Percentiles rank a stretch among this genome's conserved stretches.
These are phyloP conservation scores for Geotrupes spiniger DNA, from an alignment of 2,888 invertebrate genomes.

Conservation along the genomic window DNA sequence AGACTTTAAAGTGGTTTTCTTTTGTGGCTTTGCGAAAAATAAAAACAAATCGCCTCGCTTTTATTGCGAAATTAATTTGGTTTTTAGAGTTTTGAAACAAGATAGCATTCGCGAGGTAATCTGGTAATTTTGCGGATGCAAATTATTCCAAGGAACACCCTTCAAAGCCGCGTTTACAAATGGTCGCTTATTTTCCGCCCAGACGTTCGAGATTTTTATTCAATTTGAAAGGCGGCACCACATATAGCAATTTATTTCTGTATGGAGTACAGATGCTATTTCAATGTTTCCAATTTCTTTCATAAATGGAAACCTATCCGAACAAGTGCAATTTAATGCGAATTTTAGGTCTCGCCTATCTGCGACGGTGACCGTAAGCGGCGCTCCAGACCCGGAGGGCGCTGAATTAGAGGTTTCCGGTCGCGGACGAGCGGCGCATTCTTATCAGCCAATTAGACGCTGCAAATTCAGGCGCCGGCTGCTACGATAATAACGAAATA, in stretches of 20 bases:
- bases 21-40: no score
- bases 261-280: constrained; percentile 15
- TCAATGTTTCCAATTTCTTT: constrained; percentile 28
- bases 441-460: constrained; percentile 47
- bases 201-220: no score
- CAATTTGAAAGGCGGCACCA: background rate
- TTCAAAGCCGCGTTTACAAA: background rate
- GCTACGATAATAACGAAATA: constrained; percentile 22
- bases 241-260: constrained; percentile 11
- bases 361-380: constrained; percentile 17
- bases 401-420: constrained; percentile 40
- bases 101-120: no score
- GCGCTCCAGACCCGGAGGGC: constrained; percentile 23
- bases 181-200: background rate
- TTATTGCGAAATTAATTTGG: no score
- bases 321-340: constrained; percentile 23
- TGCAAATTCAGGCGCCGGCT: constrained; percentile 36
- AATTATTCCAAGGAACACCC: background rate
- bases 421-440: constrained; percentile 42
- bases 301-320: constrained; percentile 21
- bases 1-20: no score
- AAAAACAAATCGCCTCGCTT: no score
- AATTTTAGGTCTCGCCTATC: constrained; percentile 19
- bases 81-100: no score
- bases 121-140: no score